phyloP scores from a whole-genome alignment of 92 coral and sea anemone genomes.

The Bergia puertoricense region DNA sequence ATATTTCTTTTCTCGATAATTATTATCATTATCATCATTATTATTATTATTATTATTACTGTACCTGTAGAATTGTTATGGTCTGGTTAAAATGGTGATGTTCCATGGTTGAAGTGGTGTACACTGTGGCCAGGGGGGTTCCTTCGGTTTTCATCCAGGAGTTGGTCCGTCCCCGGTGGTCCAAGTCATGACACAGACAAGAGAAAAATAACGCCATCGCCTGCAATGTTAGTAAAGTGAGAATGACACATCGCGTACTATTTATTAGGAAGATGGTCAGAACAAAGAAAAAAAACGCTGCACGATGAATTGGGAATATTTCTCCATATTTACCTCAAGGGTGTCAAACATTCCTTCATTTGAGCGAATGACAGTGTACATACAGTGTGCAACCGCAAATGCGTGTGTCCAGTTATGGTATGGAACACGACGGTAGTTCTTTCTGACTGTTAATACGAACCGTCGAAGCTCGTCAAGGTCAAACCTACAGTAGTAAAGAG shows the following conservation, averaged over 20 bases:
- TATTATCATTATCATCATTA: too few species aligned
- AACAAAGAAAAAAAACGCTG: too few species aligned
- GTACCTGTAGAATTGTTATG: constrained; percentile 94
- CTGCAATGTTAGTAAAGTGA: constrained; percentile 42
- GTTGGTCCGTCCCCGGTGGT: constrained; percentile 98
- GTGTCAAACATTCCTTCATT: constrained; percentile 81
- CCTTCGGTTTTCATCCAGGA: constrained; percentile 99
- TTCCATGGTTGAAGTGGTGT: constrained; percentile 97
- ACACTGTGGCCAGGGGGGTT: constrained; percentile 96
- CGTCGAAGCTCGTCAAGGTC: constrained; percentile 89
- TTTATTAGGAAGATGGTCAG: not conserved
- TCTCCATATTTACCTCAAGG: constrained; percentile 66
- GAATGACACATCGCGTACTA: not conserved
- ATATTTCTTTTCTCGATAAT: too few species aligned
- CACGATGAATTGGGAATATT: too few species aligned
- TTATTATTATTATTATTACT: too few species aligned
- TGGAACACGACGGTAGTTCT: constrained; percentile 94
- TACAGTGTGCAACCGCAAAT: constrained; percentile 98
- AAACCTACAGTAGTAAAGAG: constrained; percentile 56
- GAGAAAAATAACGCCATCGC: constrained; percentile 94
- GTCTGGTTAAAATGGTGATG: constrained; percentile 99
- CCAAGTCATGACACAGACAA: constrained; percentile 94
- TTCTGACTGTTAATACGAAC: constrained; percentile 91
- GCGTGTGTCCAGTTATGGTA: constrained; percentile 99
- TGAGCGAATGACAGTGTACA: constrained; percentile 94